Percentiles rank a stretch among this genome's conserved stretches.
These are phyloP conservation scores for Perca schrenkii DNA, from an alignment of 2,113 vertebrate species.

Conservation along the genomic window DNA sequence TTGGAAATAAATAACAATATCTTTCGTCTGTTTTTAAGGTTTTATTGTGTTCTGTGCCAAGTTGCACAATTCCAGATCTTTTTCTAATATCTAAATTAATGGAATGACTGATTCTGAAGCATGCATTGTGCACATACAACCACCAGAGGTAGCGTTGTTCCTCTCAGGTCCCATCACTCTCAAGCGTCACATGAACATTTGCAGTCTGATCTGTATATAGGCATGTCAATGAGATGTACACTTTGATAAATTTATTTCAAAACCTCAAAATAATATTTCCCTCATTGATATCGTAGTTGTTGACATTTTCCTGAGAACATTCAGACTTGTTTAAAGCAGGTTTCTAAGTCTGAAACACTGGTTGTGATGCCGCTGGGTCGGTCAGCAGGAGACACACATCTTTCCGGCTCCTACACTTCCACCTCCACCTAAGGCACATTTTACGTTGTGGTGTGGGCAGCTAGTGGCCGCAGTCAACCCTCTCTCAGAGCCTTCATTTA, in stretches of 20 bases:
- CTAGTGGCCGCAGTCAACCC: slow-evolving; percentile 19
- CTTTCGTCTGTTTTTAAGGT: neutral
- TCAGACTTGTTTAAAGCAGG: neutral
- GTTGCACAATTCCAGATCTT: neutral
- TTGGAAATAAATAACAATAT: slow-evolving; percentile 8
- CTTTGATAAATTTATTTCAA: neutral
- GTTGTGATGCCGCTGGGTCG: slow-evolving; percentile 19
- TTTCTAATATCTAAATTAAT: neutral
- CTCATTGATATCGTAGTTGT: neutral
- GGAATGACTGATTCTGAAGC: slow-evolving; percentile 11
- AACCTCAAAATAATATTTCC: neutral
- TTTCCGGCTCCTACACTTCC: slow-evolving; percentile 18
- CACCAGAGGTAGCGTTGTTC: slow-evolving; percentile 73
- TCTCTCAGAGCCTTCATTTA: slow-evolving; percentile 67
- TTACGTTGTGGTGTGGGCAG: slow-evolving; percentile 23
- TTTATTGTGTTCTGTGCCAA: neutral
- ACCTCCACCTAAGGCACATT: slow-evolving; percentile 14
- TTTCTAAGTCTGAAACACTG: slow-evolving; percentile 15
- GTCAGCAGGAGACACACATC: slow-evolving; percentile 19
- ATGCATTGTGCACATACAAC: slow-evolving; percentile 51
- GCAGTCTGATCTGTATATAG: slow-evolving; percentile 9
- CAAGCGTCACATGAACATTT: neutral
- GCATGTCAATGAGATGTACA: neutral
- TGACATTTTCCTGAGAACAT: slow-evolving; percentile 18
- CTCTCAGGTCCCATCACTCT: neutral